phyloP scores from a whole-genome alignment of 64 coral and sea anemone species.

The Stichodactyla helianthus region DNA sequence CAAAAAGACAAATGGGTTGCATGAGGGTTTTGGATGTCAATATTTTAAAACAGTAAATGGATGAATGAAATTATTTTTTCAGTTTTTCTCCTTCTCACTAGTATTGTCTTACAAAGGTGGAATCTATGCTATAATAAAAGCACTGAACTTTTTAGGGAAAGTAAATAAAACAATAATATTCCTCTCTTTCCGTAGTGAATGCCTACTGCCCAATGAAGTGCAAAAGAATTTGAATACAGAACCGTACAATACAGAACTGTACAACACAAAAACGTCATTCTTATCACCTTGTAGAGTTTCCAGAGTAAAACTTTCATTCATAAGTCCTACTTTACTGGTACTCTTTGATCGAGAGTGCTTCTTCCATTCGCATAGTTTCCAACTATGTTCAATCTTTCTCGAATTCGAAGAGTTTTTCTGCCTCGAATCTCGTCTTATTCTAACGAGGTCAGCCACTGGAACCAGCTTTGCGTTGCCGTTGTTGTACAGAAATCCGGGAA shows the following conservation, averaged over 20 bases:
- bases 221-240: not conserved
- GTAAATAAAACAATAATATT: too few relatives aligned
- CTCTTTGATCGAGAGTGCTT: not conserved
- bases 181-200: not conserved
- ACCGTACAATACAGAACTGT: too few relatives aligned
- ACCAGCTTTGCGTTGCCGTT: conserved; percentile 63
- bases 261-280: too few relatives aligned
- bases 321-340: conserved; percentile 2
- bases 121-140: too few relatives aligned
- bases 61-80: too few relatives aligned
- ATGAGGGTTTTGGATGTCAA: too few relatives aligned
- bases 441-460: conserved; percentile 46
- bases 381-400: not conserved
- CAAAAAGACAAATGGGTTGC: too few relatives aligned
- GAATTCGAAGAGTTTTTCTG: not conserved
- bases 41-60: too few relatives aligned
- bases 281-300: not conserved
- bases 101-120: too few relatives aligned
- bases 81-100: too few relatives aligned
- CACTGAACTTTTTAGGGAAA: too few relatives aligned
- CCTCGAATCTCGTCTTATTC: conserved; percentile 38
- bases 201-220: not conserved
- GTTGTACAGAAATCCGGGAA: conserved; percentile 59
- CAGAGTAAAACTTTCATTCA: conserved; percentile 14
- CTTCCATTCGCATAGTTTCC: not conserved